Conservation (phyloP, 2,888 invertebrate species). For the Tromatobia lineatoria region DNA sequence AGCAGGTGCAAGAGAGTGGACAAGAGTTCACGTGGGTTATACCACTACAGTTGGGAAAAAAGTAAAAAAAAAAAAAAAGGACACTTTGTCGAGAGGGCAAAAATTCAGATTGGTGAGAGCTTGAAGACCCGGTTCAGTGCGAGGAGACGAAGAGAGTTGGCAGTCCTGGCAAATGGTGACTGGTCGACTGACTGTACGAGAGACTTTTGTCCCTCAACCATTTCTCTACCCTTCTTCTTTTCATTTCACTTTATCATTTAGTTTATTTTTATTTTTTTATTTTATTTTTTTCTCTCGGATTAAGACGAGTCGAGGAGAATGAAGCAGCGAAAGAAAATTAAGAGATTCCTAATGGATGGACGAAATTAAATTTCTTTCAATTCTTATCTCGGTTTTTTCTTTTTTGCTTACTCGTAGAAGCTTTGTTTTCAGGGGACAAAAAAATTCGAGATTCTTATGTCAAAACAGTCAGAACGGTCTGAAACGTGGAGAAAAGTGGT, state of each 20-base stretch:
- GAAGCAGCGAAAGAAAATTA: background rate
- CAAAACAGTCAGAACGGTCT: no score
- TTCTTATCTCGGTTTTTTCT: background rate
- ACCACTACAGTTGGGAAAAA: slow-evolving; percentile 9
- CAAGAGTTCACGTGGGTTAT: slow-evolving; percentile 27
- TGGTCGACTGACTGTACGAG: slow-evolving; percentile 12
- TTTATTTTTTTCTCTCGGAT: slow-evolving; percentile 1
- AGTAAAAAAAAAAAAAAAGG: slow-evolving; percentile 4
- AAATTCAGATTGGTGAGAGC: slow-evolving; percentile 50
- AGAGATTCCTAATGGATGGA: background rate
- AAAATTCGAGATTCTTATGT: no score
- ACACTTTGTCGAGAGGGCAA: slow-evolving; percentile 27
- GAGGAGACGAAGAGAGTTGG: slow-evolving; percentile 12
- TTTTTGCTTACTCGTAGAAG: background rate
- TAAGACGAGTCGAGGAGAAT: slow-evolving; percentile 1
- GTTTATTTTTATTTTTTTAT: slow-evolving; percentile 34
- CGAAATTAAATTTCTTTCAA: slow-evolving; percentile 1
- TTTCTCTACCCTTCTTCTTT: slow-evolving; percentile 6
- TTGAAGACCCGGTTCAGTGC: slow-evolving; percentile 32
- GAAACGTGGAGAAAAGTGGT: no score
- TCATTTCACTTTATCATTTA: slow-evolving; percentile 24
- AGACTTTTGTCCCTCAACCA: slow-evolving; percentile 17
- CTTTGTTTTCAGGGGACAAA: background rate
- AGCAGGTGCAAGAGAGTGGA: slow-evolving; percentile 51
- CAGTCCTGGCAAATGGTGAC: slow-evolving; percentile 25